Evolutionary conservation across 2,888 invertebrate species (phyloP), one percentile per base, ranked within the genome.

Genomic region (Meteorus colon): DNA sequence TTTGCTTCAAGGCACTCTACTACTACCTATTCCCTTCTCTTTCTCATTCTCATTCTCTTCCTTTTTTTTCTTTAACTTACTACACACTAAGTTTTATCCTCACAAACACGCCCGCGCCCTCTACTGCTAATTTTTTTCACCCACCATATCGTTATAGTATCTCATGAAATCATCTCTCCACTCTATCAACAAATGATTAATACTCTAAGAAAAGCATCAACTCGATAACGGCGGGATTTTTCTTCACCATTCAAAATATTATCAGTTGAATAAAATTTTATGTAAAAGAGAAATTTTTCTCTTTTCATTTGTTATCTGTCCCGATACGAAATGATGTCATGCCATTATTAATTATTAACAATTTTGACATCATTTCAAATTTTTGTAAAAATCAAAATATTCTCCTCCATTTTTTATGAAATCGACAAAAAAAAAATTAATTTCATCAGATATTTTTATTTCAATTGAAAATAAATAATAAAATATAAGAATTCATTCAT

Each of bases 181-280:
- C 55, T 19, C 55, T 19, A 55, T 55, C 55, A 55, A 19, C 19
- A 19, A 19, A 55, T 19, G n/a, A 19, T 19, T 55, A 55, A 19
- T 8, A 19, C 19, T 2, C 19, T 10, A 24, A 55, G 6, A 19
- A 55, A 4, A 55, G n/a, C 55, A 8, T 12, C 12, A 55, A 55
- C 19, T 55, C 55, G 41, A 67, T 67, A 69, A 69, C 51, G 69
- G 31, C 48, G 68, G 68, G 48, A 68, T 68, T 68, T 68, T 68
- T 68, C 24, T 29, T 27, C n/a, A 55, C 19, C 1, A 14, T 68
- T 48, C 48, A 45, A 48, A 48, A 48, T 8, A 12, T 41, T 41
- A 41, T 41, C 2, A 12, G 8, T 41, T 41, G 0, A 41, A 41
- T 10, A 12, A 12, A 41, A 12, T 41, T 8, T 41, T 12, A 41